Evolutionary conservation across 2,113 vertebrate genomes (phyloP).

Genomic region (Salvelinus namaycush): DNA sequence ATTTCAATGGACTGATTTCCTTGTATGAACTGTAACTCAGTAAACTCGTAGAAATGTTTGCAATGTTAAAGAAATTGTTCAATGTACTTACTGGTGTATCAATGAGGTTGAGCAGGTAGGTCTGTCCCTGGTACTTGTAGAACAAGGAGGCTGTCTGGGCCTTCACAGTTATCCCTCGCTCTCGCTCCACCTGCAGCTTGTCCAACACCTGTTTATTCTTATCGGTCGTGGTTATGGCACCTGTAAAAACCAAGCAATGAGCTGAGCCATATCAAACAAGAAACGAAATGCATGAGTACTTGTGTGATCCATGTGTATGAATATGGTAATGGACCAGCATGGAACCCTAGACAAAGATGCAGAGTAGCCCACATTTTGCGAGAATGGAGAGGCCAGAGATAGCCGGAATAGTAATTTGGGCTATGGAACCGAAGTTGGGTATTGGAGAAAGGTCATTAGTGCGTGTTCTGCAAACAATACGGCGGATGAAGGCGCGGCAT

Average conservation of each 20-base stretch:
- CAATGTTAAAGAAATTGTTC: too few relatives aligned
- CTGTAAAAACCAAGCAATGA: conserved; percentile 61
- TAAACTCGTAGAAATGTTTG: too few relatives aligned
- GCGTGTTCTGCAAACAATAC: too few relatives aligned
- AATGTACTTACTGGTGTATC: conserved; percentile 87
- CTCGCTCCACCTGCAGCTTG: conserved; percentile 95
- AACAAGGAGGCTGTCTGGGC: conserved; percentile 97
- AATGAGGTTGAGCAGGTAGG: conserved; percentile 95
- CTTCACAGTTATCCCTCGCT: conserved; percentile 97
- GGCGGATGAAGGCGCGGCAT: too few relatives aligned
- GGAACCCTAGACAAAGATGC: too few relatives aligned
- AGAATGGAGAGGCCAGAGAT: too few relatives aligned
- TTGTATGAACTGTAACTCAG: too few relatives aligned
- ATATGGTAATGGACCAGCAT: conserved; percentile 82
- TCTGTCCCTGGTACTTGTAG: conserved; percentile 78
- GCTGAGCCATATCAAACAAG: background rate
- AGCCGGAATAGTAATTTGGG: too few relatives aligned
- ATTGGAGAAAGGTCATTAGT: too few relatives aligned
- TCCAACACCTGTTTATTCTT: conserved; percentile 95
- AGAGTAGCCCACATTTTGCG: background rate
- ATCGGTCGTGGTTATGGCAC: conserved; percentile 87
- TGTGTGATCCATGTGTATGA: background rate
- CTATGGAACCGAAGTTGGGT: too few relatives aligned
- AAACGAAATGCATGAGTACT: background rate
- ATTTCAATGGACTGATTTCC: too few relatives aligned